These are phyloP conservation scores for Brenthis ino DNA, from an alignment of 2,888 invertebrate genomes.

Conservation along the genomic window DNA sequence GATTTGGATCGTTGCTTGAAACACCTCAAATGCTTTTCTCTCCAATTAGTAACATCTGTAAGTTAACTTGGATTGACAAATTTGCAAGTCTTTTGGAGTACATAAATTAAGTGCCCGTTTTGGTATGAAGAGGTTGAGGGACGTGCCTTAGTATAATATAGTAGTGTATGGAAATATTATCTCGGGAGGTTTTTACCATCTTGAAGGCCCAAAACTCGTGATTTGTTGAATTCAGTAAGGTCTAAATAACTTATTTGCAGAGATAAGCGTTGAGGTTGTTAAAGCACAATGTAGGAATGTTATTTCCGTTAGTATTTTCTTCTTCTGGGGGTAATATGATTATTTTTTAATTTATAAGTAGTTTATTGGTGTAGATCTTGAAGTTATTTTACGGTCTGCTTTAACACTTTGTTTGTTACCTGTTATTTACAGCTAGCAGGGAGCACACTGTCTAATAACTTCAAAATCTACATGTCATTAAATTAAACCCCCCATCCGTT, in stretches of 20 bases:
- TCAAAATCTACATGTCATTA: not conserved
- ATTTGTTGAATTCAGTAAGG: conserved; percentile 5
- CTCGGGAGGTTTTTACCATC: conserved; percentile 11
- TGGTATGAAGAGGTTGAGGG: conserved; percentile 12
- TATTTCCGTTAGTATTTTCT: conserved; percentile 8
- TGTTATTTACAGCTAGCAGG: not conserved
- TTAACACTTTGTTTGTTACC: not conserved
- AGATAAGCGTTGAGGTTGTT: not conserved
- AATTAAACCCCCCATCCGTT: conserved; percentile 1
- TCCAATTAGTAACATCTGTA: not conserved
- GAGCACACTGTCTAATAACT: not conserved
- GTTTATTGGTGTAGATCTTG: not conserved
- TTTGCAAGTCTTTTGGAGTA: conserved; percentile 17
- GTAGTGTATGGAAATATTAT: conserved; percentile 18
- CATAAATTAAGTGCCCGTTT: conserved; percentile 2
- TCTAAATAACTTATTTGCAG: not conserved
- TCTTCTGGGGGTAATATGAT: conserved; percentile 3
- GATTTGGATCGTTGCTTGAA: not conserved
- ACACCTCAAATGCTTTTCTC: not conserved
- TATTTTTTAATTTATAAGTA: not conserved
- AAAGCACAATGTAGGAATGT: not conserved
- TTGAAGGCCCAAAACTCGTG: conserved; percentile 21
- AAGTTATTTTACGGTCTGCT: not conserved
- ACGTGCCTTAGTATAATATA: conserved; percentile 31
- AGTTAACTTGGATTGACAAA: conserved; percentile 6